Base-by-base conservation (phyloP, 2,888 invertebrate species). In the Cheiracanthium punctorium region DNA sequence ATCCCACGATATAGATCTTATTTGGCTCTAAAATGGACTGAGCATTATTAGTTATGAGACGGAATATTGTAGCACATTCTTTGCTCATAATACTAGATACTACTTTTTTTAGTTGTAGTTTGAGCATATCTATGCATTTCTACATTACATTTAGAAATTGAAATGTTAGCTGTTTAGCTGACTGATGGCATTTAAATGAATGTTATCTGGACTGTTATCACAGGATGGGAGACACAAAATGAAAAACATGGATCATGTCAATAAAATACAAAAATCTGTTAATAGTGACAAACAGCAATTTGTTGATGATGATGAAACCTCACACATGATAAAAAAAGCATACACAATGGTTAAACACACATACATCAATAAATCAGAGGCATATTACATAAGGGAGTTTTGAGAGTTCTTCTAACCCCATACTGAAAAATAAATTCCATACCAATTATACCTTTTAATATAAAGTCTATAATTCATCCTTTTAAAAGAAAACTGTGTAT, bases 21-120 rank as follows among this genome's bases (percentile, higher is more conserved):
- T 30, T 77, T 84, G 33, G 67, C 67, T 79, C 84, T 85, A 79
- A 79, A 74, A 79, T 85, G 84, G 84, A 85, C 84, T 85, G 84
- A 85, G 84, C 84, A 79, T 79, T 84, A 77, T 67, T 79, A 69
- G 28, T 73, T 67, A 41, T 84, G 74, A 85, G 84, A 85, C 84
- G 84, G 84, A 85, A 85, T 85, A 85, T 73, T 74, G 84, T 79
- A 85, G 84, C 84, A 85, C 84, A 48, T 58, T 85, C 74, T 79
- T 85, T 85, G 77, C 77, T 79, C 77, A 67, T 64, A 8, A 58
- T 28, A 67, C 84, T 69, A 43, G 43, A 32, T 65, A 41, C 79
- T 79, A 79, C 24, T 20, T 37, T 58, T 17, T 33, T 52, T 52
- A 79, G 30, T 67, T 79, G 58, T 69, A 82, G 74, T 75, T 85